Evolutionary conservation across 2,797 vertebrate species (phyloP), one percentile per base, ranked within the genome.

Genomic region (Emydoidea blandingii): DNA sequence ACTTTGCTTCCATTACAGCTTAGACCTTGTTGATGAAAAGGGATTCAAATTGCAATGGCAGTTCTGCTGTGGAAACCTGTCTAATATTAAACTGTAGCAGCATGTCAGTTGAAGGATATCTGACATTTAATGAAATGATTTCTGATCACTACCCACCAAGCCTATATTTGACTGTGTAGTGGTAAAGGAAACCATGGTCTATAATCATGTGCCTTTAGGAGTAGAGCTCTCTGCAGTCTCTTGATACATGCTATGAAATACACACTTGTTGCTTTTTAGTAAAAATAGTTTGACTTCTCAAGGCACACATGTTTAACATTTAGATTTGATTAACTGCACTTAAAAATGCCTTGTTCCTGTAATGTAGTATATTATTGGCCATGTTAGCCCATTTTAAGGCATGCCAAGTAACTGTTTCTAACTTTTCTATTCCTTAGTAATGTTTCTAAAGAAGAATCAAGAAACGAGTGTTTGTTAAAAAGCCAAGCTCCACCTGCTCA

Each of bases 351-450:
- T 31, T 49, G 44, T 15, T 49, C 44, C 49, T 89, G 8, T 5
- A 14, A 54, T 87, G 72, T 18, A 49, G 1, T 72, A 41, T 53
- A 2, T 49, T 47, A 9, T 81, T 87, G 1, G 16, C 29, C 2
- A 1, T 68, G 34, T 91, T 56, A 87, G 18, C 79, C 19, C 31
- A 0, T 86, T 83, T 81, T 52, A 87, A 82, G n/a, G 0, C 4
- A 11, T 87, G 2, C 47, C 65, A 10, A 82, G 37, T 44, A 62
- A 29, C 37, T 52, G 2, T 3, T 87, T 95, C n/a, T 72, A 21
- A 5, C 44, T 76, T 86, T 50, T 11, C 56, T 85, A 1, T 76
- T 96, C 94, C 12, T 86, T 86, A 98, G 97, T 25, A 52, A 92
- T 53, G 68, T 12, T 83, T 16, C 78, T 81, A 90, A 83, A 97